Evolutionary conservation across 2,797 vertebrate genomes (phyloP), one percentile per base, ranked within the genome.

Genomic region (Artibeus lituratus): DNA sequence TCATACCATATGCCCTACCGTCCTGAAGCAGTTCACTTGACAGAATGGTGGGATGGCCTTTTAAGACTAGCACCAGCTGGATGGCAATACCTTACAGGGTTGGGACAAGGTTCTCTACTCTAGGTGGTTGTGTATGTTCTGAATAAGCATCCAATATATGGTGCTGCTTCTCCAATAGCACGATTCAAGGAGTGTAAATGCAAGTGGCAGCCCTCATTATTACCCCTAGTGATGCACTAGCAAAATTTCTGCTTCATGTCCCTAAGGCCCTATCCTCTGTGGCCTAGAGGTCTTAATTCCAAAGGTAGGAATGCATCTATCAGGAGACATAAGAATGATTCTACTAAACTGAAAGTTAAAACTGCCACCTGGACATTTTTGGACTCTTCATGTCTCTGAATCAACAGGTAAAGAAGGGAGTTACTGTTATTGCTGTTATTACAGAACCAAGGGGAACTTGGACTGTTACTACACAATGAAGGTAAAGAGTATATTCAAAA

Each of bases 221-320:
- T 74, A 59, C 3, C 7, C 37, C 11, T 24, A 90, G 35, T 81
- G 59, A 94, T 16, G 44, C 24, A 57, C 16, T 57, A 42, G 93
- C 35, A 90, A 96, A 87, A 47, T 47, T 81, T 95, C 49, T 93
- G 82, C 24, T 89, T 91, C 39, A 22, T 90, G 16, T 90, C 57
- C 39, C 16, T 49, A 55, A 55, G 57, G 90, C 49, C 21, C 78
- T 67, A 76, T 76, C 59, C 47, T 86, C 76, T 94, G 76, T 87
- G 32, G 26, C 47, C 44, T 92, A 87, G 1, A 92, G 57, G 26
- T 77, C 57, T 92, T 62, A 87, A 35, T 76, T 90, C 59, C 67
- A 91, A 90, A 94, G 29, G 32, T 65, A 83, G 44, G 72, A 74
- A 94, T 49, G 84, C 65, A 73, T 72, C 44, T 14, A 55, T 7